Conservation (phyloP, 1,140 invertebrate species). For the Hypothenemus hampei region DNA sequence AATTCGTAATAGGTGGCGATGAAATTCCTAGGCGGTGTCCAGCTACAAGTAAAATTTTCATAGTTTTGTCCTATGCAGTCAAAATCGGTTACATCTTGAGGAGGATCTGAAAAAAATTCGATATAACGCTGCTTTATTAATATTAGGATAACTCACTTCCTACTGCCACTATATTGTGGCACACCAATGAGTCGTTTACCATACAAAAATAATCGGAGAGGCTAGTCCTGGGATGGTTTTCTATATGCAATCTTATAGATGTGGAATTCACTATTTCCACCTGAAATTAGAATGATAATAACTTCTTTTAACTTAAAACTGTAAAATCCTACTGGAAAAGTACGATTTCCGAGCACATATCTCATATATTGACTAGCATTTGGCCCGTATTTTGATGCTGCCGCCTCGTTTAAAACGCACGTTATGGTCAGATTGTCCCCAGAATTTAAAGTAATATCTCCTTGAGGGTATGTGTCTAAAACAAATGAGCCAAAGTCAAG, state of each 20-base stretch:
- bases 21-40: slow-evolving; percentile 49
- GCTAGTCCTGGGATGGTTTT: slow-evolving; percentile 9
- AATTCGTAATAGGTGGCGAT: slow-evolving; percentile 47
- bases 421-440: slow-evolving; percentile 16
- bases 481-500: too few relatives aligned
- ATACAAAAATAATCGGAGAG: slow-evolving; percentile 4
- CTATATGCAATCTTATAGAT: slow-evolving; percentile 6
- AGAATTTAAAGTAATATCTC: slow-evolving; percentile 24
- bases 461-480: slow-evolving; percentile 26
- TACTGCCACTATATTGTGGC: slow-evolving; percentile 19
- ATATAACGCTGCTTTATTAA: not conserved
- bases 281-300: slow-evolving; percentile 5
- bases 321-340: slow-evolving; percentile 1
- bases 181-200: slow-evolving; percentile 5
- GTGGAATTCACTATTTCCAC: slow-evolving; percentile 15
- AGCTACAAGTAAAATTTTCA: slow-evolving; percentile 60
- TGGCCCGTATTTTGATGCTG: slow-evolving; percentile 1
- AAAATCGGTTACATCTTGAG: slow-evolving; percentile 56
- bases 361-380: slow-evolving; percentile 13
- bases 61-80: slow-evolving; percentile 62
- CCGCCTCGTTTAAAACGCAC: slow-evolving; percentile 11
- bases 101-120: slow-evolving; percentile 41
- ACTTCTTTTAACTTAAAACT: not conserved
- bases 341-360: not conserved
- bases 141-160: slow-evolving; percentile 16